Evolutionary conservation across 2,113 vertebrate species (phyloP).

Genomic region (Halichoerus grypus): DNA sequence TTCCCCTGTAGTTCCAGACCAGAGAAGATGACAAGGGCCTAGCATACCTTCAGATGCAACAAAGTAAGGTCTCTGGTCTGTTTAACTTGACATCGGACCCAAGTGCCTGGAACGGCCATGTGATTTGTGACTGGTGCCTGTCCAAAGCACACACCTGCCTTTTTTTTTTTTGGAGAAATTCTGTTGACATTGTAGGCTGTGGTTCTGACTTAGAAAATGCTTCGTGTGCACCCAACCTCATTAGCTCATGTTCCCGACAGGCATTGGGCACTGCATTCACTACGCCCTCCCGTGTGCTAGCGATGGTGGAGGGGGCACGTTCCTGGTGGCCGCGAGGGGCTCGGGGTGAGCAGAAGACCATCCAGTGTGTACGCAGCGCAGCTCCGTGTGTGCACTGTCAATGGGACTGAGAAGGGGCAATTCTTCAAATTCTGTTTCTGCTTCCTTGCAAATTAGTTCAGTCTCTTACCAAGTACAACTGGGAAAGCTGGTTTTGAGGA

Average conservation of each 20-base stretch:
- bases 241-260: accelerated
- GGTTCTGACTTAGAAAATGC: background rate
- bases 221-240: accelerated
- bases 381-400: accelerated
- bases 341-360: accelerated
- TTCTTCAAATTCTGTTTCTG: background rate
- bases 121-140: background rate
- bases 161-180: background rate
- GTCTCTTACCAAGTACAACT: background rate
- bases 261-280: accelerated
- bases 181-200: accelerated
- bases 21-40: background rate
- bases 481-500: background rate
- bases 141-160: background rate
- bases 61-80: too few relatives aligned
- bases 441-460: background rate
- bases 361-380: accelerated
- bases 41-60: accelerated
- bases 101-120: accelerated
- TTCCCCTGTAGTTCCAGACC: background rate
- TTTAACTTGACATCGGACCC: accelerated
- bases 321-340: background rate
- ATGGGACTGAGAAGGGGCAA: background rate
- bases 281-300: background rate
- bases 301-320: accelerated